Percentiles rank a stretch among this genome's conserved stretches.
Evolutionary conservation across 1,140 invertebrate genomes (phyloP).

Genomic region (Pemphigus obesinymphae): DNA sequence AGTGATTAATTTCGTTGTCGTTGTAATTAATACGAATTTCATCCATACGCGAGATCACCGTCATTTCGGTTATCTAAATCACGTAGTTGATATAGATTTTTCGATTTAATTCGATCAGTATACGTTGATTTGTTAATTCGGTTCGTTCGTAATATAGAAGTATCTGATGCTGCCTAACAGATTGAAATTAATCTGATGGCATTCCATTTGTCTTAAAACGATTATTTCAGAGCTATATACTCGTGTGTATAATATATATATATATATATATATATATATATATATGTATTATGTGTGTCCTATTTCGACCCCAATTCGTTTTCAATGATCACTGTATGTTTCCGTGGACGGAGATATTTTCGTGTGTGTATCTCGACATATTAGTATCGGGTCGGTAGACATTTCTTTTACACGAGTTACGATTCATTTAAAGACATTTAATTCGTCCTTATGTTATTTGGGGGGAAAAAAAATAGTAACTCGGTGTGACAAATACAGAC

Average conservation of each 20-base stretch:
- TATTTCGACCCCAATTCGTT: neutral
- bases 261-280: too few species aligned
- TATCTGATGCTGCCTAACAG: neutral
- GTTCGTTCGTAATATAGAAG: neutral
- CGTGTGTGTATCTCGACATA: neutral
- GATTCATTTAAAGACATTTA: neutral
- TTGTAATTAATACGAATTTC: neutral
- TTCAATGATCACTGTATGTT: neutral
- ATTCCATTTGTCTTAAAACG: neutral
- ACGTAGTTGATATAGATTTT: neutral
- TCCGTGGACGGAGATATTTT: neutral
- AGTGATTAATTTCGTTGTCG: neutral
- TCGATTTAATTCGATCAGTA: neutral
- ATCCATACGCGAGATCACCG: neutral
- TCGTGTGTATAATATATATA: too few species aligned
- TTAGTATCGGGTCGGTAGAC: neutral
- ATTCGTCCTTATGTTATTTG: neutral
- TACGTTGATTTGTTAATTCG: neutral
- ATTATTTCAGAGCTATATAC: neutral
- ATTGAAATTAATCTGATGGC: neutral
- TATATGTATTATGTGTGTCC: neutral
- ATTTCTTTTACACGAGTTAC: neutral
- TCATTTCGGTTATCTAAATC: neutral
- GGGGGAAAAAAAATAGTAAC: neutral
- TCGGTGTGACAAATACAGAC: neutral